phyloP scores from a whole-genome alignment of 2,797 vertebrate species.

The Steatocranus sp. region DNA sequence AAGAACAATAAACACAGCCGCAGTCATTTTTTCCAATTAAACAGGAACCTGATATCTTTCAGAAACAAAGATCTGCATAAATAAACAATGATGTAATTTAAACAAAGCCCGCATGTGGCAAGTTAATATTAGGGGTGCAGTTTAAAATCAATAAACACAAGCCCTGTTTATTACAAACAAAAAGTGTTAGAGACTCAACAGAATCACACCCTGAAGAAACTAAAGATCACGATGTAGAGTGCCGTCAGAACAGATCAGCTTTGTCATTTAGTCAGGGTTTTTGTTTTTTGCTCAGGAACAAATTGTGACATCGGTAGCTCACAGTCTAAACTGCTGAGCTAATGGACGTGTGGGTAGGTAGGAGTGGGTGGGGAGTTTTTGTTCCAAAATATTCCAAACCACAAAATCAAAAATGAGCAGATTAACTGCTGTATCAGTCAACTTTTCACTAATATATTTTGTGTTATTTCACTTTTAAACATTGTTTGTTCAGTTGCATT shows the following conservation, averaged over 20 bases:
- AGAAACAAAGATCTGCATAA: background rate
- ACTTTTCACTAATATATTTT: background rate
- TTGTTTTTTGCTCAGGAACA: background rate
- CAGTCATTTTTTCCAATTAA: background rate
- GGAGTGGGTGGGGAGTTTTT: conserved; percentile 1
- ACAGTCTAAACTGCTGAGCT: background rate
- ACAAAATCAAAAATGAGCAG: background rate
- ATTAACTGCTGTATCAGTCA: background rate
- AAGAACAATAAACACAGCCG: background rate
- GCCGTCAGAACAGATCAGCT: background rate
- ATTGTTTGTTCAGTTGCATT: background rate
- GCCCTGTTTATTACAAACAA: background rate
- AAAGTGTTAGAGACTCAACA: background rate
- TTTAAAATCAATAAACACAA: background rate
- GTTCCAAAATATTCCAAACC: background rate
- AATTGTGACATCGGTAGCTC: background rate
- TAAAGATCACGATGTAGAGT: background rate
- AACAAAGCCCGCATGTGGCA: background rate
- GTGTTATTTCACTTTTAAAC: background rate
- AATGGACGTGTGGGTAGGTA: conserved; percentile 6
- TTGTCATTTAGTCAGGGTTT: background rate
- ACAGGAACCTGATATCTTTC: background rate
- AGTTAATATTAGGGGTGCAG: background rate
- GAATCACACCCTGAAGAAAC: background rate
- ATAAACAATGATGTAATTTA: background rate